These are phyloP conservation scores for Pangasianodon hypophthalmus DNA, from an alignment of 2,113 vertebrate species.

Conservation along the genomic window DNA sequence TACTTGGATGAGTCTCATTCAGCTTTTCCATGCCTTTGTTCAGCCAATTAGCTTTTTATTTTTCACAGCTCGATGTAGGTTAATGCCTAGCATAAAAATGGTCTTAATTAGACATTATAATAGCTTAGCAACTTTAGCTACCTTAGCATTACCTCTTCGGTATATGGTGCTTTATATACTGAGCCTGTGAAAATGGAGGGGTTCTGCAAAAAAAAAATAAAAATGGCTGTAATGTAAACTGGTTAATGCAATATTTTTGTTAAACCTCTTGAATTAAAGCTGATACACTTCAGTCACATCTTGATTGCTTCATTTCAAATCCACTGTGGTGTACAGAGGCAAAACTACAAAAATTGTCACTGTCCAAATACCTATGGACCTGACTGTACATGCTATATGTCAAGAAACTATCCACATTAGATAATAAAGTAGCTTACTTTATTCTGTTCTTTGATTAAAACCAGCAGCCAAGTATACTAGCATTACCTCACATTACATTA, in stretches of 20 bases:
- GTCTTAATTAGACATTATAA: background rate
- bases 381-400: background rate
- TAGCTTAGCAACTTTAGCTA: background rate
- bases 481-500: background rate
- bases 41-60: background rate
- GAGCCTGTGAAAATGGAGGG: no score
- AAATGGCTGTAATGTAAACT: no score
- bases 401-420: background rate
- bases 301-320: no score
- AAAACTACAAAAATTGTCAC: no score
- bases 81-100: background rate
- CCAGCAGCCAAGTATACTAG: background rate
- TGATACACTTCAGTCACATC: no score
- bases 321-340: no score
- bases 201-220: no score
- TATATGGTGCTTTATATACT: background rate
- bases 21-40: background rate
- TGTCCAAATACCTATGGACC: no score
- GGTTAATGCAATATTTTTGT: no score
- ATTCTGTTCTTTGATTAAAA: background rate
- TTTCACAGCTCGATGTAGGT: background rate
- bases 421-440: background rate
- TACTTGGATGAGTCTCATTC: background rate
- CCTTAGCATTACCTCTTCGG: background rate
- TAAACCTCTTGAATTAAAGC: no score